Conservation (phyloP, 2,113 vertebrate genomes). For the Tragelaphus strepsiceros region DNA sequence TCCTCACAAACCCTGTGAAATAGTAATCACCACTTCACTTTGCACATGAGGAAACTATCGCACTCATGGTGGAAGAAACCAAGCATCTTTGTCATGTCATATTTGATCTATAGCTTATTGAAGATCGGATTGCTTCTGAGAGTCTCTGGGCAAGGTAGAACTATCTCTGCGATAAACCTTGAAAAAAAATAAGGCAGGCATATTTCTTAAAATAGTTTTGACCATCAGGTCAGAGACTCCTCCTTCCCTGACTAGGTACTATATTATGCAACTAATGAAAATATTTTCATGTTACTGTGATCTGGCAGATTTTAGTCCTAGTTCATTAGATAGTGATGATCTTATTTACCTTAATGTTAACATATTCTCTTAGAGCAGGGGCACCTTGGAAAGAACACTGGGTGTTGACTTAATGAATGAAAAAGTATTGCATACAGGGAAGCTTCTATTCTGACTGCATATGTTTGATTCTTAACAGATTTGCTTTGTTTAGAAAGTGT, state of each 20-base stretch:
- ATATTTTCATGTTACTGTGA: not conserved
- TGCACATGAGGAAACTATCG: not conserved
- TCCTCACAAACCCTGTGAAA: not conserved
- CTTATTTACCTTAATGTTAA: conserved; percentile 35
- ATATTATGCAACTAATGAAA: not conserved
- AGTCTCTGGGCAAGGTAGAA: not conserved
- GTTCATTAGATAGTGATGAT: conserved; percentile 10
- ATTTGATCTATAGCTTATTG: not conserved
- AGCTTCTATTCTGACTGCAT: not conserved
- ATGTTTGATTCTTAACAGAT: not conserved
- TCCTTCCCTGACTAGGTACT: not conserved
- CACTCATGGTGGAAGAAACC: not conserved
- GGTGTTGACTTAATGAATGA: not conserved
- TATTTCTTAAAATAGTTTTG: not conserved
- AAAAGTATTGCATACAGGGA: not conserved
- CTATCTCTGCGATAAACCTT: not conserved
- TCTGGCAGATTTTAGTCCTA: not conserved
- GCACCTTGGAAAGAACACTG: conserved; percentile 19
- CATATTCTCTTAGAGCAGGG: not conserved
- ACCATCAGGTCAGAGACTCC: not conserved
- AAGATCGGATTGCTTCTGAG: not conserved
- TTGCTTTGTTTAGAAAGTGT: not conserved
- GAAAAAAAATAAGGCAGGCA: not conserved
- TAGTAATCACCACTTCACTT: not conserved
- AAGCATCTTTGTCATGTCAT: not conserved